Base-by-base conservation (phyloP, 1,140 invertebrate species). In the Calephelis virginiensis region DNA sequence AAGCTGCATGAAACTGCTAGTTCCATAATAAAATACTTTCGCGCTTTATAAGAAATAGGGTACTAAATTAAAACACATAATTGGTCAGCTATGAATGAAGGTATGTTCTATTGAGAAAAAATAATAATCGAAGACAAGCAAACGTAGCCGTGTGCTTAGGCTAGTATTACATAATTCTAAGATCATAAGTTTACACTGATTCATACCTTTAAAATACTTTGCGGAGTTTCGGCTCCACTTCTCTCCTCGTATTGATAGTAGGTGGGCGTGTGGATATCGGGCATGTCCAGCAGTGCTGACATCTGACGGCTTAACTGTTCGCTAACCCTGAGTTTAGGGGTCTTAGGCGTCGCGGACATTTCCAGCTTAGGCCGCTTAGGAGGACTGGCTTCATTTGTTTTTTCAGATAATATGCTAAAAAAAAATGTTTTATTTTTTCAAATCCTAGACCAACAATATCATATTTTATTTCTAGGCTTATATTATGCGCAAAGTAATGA, bases 121-220 rank as follows among this genome's bases (percentile, higher is more conserved):
- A 28, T 1, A 28, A 28, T 1, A 28, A 28, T 28, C 5, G 28
- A 28, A 28, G 28, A 28, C 28, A 28, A 28, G 28, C 28, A 28
- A 28, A 28, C 28, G 28, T 4, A 28, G 28, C 28, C 28, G 28
- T 28, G 28, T 28, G 28, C 28, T n/a, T n/a, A n/a, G n/a, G n/a
- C 0, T 28, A 28, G 28, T 28, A 28, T 28, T 28, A 28, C 28
- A 28, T 28, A 28, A 28, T 28, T 28, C 2, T 28, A 28, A 28
- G 28, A 4, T 28, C 28, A 28, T 28, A 28, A 28, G 28, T 28
- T 28, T 28, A 28, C 28, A 28, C 28, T 28, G 5, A 48, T 12
- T 10, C 8, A 12, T 64, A 91, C 90, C 86, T 92, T 92, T 0
- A 92, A 64, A 65, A 91, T 92, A 63, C 89, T 91, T 14, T 90